Evolutionary conservation across 2,797 vertebrate species (phyloP).

Genomic region (Spheniscus humboldti): DNA sequence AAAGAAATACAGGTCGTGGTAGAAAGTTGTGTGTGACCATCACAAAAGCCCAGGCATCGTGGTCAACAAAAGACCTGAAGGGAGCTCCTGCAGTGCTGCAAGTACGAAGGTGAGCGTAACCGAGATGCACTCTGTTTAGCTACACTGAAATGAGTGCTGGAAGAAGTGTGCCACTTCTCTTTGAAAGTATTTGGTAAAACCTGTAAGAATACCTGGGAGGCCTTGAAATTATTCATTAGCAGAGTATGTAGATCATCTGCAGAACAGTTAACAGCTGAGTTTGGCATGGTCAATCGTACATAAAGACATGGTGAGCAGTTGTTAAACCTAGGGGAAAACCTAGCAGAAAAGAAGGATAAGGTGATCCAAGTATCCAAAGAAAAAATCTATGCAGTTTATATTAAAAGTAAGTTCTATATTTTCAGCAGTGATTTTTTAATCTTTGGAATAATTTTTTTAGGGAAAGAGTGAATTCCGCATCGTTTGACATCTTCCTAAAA

Average conservation of each 20-base stretch:
- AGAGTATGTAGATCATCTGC: not conserved
- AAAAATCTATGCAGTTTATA: not conserved
- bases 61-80: not conserved
- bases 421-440: not conserved
- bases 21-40: not conserved
- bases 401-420: not conserved
- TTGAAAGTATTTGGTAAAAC: not conserved
- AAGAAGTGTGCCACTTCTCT: not conserved
- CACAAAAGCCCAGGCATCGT: not conserved
- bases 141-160: not conserved
- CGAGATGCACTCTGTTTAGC: not conserved
- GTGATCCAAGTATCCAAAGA: not conserved
- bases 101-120: fast-evolving
- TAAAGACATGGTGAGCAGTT: not conserved
- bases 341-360: not conserved
- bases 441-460: not conserved
- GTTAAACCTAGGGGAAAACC: not conserved
- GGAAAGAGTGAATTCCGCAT: not conserved
- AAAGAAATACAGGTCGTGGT: not conserved
- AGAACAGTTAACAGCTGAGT: not conserved
- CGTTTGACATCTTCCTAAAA: not conserved
- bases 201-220: not conserved
- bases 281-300: fast-evolving
- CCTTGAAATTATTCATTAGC: not conserved
- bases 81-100: not conserved